Evolutionary conservation across 2,113 vertebrate species (phyloP).

Genomic region (Bubalus kerabau): DNA sequence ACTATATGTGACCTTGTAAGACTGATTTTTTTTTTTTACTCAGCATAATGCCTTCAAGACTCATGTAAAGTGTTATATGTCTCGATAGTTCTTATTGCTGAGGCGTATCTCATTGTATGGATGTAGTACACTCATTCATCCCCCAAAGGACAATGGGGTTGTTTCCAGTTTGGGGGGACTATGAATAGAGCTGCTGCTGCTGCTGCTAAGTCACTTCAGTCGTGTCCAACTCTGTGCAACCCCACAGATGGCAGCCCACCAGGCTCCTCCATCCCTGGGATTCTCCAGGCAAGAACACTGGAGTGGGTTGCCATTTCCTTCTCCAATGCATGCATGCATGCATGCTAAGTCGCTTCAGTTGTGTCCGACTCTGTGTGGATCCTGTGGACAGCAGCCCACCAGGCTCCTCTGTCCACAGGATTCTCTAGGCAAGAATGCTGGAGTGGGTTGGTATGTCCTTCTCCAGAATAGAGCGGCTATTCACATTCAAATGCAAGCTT

Average conservation of each 20-base stretch:
- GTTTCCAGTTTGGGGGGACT: neutral
- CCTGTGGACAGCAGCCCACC: neutral
- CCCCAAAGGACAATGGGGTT: neutral
- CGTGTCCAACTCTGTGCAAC: neutral
- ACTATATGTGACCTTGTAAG: neutral
- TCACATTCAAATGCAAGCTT: neutral
- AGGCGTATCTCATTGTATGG: neutral
- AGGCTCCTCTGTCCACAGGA: neutral
- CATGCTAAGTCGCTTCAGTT: neutral
- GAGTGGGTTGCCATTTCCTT: neutral
- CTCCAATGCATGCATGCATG: neutral
- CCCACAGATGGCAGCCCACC: neutral
- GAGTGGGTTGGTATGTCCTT: neutral
- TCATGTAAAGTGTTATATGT: neutral
- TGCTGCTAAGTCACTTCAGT: neutral
- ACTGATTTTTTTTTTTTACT: neutral
- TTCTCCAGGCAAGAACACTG: neutral
- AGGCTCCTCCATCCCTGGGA: neutral
- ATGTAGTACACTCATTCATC: neutral
- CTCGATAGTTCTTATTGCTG: neutral
- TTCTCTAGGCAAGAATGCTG: neutral
- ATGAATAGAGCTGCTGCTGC: neutral
- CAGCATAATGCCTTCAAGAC: neutral
- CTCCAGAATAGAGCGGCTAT: neutral
- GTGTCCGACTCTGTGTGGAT: fast-evolving